Evolutionary conservation across 2,888 invertebrate genomes (phyloP), one percentile per base, ranked within the genome.

Genomic region (Stictocephala bisonia): DNA sequence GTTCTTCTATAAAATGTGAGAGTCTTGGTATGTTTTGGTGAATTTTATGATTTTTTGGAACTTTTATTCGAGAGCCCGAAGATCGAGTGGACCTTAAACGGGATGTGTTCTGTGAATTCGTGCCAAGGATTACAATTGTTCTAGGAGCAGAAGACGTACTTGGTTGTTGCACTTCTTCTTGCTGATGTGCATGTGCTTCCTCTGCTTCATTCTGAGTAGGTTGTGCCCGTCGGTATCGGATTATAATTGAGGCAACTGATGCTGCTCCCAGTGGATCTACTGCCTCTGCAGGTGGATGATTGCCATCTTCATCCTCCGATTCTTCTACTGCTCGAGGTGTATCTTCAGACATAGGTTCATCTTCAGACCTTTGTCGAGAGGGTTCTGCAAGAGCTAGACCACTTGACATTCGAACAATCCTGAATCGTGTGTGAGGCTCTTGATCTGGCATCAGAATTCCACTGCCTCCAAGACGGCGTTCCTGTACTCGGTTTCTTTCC

Each of bases 1-100:
- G 92, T 83, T 97, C 97, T 80, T 94, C 90, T 7, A 91, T 87
- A 81, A 89, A 96, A 84, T 94, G 94, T 4, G 95, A 90, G 64
- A 97, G 87, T 51, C 96, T 87, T 13, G 91, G 90, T 20, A 88
- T 86, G 83, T 96, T 96, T 79, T 89, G 88, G 35, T 80, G 79
- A 18, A 80, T 79, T 56, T 76, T 77, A 74, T 79, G 79, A 53
- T 79, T 79, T 24, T 71, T 76, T 0, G 79, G 79, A 4, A 78
- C 76, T 18, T 75, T 76, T 70, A 48, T 51, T n/a, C 70, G 7
- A 74, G 73, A 48, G 20, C 26, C 11, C 18, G 53, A 26, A 15
- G 40, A 13, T 18, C 56, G 40, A 6, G 27, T 11, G 41, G 35
- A 22, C 31, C 56, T 22, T 3, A n/a, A 40, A 18, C 40, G 64